Evolutionary conservation across 1,140 invertebrate genomes (phyloP).

Genomic region (Caligus rogercresseyi): DNA sequence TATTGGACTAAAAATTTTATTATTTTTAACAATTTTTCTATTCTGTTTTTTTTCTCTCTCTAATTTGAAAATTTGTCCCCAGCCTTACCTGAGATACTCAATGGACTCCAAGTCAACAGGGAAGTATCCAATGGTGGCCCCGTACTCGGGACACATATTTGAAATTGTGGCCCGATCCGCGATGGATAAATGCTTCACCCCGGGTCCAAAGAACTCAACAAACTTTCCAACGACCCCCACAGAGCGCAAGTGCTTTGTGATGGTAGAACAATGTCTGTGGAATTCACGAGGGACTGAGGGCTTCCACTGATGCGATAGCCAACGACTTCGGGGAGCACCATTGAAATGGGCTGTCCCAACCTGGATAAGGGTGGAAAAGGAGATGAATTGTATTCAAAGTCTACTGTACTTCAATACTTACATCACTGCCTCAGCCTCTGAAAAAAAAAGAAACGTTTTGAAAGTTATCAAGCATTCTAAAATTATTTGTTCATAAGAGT

Average conservation of each 20-base stretch:
- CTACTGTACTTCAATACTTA: no score
- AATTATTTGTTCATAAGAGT: neutral
- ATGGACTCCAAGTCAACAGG: conserved; percentile 76
- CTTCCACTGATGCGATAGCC: conserved; percentile 75
- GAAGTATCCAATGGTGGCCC: conserved; percentile 89
- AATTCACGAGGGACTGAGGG: conserved; percentile 66
- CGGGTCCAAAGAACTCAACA: conserved; percentile 93
- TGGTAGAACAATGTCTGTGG: conserved; percentile 94
- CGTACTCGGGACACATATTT: conserved; percentile 97
- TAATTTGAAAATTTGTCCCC: conserved; percentile 21
- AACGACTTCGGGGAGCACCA: conserved; percentile 86
- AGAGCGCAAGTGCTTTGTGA: conserved; percentile 49
- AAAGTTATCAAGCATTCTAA: neutral
- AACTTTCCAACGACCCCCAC: conserved; percentile 94
- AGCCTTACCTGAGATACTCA: conserved; percentile 63
- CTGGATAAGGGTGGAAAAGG: conserved; percentile 27
- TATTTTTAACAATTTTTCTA: conserved; percentile 9
- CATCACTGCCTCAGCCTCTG: neutral
- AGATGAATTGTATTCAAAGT: no score
- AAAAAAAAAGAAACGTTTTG: neutral
- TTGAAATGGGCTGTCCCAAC: conserved; percentile 84
- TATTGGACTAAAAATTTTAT: neutral
- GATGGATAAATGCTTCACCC: conserved; percentile 70
- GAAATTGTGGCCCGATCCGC: conserved; percentile 83
- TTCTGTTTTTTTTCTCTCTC: conserved; percentile 22